Conservation (phyloP, 1,140 invertebrate species). For the Centruroides sculpturatus region DNA sequence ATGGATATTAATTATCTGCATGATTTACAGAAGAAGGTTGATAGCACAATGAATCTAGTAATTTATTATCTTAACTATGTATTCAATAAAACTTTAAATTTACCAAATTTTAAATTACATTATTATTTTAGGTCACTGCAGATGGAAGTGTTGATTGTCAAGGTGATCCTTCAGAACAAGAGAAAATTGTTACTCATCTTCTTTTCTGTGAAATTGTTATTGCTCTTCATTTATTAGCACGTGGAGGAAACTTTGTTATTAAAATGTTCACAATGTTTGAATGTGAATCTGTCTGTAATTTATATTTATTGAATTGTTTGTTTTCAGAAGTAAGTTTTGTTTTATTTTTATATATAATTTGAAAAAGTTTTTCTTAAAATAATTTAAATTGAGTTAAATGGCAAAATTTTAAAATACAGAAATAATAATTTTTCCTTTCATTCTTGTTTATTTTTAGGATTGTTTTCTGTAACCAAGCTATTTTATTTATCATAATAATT, state of each 20-base stretch:
- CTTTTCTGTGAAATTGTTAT: conserved; percentile 67
- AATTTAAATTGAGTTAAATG: no score
- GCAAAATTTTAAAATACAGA: no score
- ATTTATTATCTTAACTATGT: no score
- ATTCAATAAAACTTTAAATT: no score
- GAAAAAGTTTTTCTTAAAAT: no score
- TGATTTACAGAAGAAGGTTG: no score
- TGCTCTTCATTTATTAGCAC: conserved; percentile 51
- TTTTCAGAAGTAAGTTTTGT: conserved; percentile 45
- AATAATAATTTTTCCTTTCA: no score
- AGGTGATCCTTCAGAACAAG: conserved; percentile 68
- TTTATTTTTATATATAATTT: neutral
- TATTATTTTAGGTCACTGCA: conserved; percentile 49
- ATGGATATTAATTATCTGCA: no score
- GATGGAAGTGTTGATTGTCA: conserved; percentile 87
- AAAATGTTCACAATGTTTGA: conserved; percentile 91
- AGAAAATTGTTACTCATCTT: conserved; percentile 53
- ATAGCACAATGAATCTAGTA: no score
- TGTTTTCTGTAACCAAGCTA: no score
- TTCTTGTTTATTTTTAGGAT: no score
- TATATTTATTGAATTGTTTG: conserved; percentile 61
- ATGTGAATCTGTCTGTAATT: conserved; percentile 52
- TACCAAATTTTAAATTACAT: neutral
- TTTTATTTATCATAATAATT: no score
- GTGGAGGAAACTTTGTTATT: conserved; percentile 62